phyloP scores from a whole-genome alignment of 2,797 vertebrate genomes.

The Sphenopsis melanotis region DNA sequence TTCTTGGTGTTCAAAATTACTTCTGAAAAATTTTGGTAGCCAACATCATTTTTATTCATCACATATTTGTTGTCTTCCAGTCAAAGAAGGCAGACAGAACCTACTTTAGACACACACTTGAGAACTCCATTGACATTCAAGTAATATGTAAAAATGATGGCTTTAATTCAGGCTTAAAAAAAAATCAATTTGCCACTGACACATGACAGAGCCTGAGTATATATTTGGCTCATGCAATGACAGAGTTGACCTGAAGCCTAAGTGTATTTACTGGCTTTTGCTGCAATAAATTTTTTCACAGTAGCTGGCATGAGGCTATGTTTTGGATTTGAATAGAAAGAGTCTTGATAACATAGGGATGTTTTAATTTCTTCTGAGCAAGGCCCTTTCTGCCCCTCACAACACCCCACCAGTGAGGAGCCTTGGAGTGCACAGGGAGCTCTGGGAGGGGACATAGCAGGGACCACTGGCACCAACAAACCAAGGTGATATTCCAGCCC shows the following conservation, averaged over 20 bases:
- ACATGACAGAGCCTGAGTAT: neutral
- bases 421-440: neutral
- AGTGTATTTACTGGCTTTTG: neutral
- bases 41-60: neutral
- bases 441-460: neutral
- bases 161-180: neutral
- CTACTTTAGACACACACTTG: neutral
- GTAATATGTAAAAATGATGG: neutral
- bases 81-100: neutral
- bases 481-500: neutral
- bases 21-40: neutral
- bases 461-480: neutral
- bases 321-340: neutral
- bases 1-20: neutral
- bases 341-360: neutral
- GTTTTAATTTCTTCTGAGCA: fast-evolving
- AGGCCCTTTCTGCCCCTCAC: neutral
- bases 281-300: neutral
- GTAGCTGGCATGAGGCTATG: neutral
- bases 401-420: fast-evolving
- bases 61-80: neutral
- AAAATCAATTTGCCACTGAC: neutral
- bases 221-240: neutral
- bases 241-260: neutral
- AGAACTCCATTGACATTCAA: neutral